Evolutionary conservation across 2,113 vertebrate species (phyloP), one percentile per base, ranked within the genome.

Genomic region (Chunga burmeisteri): DNA sequence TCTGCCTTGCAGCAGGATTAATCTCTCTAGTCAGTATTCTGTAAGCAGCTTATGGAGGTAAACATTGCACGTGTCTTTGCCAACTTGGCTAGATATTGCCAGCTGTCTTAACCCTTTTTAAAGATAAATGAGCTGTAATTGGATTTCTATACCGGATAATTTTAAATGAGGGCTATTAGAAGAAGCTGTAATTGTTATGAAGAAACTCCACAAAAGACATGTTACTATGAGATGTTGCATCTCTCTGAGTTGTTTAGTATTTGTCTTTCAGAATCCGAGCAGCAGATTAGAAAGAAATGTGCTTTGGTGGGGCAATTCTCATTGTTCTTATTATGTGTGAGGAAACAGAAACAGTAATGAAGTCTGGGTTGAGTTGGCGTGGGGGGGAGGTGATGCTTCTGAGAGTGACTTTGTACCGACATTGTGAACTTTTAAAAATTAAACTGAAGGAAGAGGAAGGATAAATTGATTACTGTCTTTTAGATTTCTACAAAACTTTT

Each of bases 51-150:
- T 91, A 75, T 49, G 77, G 78, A 87, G 65, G 56, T 85, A 82
- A 94, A 79, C 34, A 42, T 80, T 90, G 62, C n/a, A 16, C 65
- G 30, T 63, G 40, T 68, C 66, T 83, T 80, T 90, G 74, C 90
- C 90, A 88, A 7, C 49, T 42, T 95, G 53, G 22, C 62, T 95
- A 53, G 49, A 49, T 82, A 68, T 75, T 94, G 52, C 49, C 30
- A 38, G 32, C 70, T 72, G 15, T 73, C 81, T 90, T 85, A 80
- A 72, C 36, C 58, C 36, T 49, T 91, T 80, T 89, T 79, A 61
- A 87, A 93, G 61, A 44, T 80, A 87, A 91, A 82, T 40, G 58
- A 77, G 25, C 71, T 65, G 34, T 96, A 90, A 91, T 77, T 90
- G 70, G 56, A 58, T 95, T 93, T 91, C 49, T 66, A 32, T 73